Evolutionary conservation across 2,888 invertebrate species (phyloP).

Genomic region (Chymomyza procnemis): DNA sequence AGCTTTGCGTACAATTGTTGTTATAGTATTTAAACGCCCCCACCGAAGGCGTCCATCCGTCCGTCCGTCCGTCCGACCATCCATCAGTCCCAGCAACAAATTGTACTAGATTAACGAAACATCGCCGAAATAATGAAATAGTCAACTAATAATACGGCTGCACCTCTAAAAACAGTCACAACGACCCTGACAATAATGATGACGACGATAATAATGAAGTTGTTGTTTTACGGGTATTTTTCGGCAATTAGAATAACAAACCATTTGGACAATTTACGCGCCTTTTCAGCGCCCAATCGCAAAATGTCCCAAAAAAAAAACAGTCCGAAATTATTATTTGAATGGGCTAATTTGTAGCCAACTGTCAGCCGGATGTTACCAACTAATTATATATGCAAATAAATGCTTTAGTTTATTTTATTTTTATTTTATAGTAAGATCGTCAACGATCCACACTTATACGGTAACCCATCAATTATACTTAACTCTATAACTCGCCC

Average conservation of each 20-base stretch:
- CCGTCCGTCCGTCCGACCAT: no score
- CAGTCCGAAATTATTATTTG: background rate
- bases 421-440: background rate
- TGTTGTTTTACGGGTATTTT: constrained; percentile 1
- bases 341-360: background rate
- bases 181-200: constrained; percentile 9
- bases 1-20: constrained; percentile 46
- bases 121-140: background rate
- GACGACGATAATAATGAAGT: constrained; percentile 16
- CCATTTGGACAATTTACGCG: background rate
- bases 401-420: background rate
- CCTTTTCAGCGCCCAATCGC: background rate
- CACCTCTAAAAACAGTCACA: background rate
- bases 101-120: background rate
- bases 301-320: background rate
- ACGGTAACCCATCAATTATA: background rate
- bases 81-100: background rate
- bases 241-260: constrained; percentile 23
- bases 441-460: background rate
- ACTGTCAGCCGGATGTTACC: background rate
- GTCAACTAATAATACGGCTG: constrained; percentile 16
- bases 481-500: background rate
- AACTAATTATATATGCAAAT: background rate
- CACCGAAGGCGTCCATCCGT: background rate
- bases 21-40: constrained; percentile 29